Evolutionary conservation across 2,113 vertebrate species (phyloP).

Genomic region (Tautogolabrus adspersus): DNA sequence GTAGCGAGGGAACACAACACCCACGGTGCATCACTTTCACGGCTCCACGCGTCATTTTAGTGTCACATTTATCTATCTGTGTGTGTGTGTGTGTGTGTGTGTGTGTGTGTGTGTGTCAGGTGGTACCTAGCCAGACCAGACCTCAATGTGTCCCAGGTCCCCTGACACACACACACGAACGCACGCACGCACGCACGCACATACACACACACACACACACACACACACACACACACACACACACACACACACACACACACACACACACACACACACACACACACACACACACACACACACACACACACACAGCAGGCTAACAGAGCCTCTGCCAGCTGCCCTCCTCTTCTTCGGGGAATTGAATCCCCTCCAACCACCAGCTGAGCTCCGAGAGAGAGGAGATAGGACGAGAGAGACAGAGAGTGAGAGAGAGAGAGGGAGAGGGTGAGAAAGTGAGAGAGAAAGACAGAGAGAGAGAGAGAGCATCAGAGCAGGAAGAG

Average conservation of each 20-base stretch:
- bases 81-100: slow-evolving; percentile 30
- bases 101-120: slow-evolving; percentile 57
- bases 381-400: slow-evolving; percentile 66
- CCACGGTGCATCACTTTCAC: slow-evolving; percentile 64
- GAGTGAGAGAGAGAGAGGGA: background rate
- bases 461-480: slow-evolving; percentile 8
- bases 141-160: slow-evolving; percentile 39
- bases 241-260: slow-evolving; percentile 55
- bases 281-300: too few species aligned
- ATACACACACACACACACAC: slow-evolving; percentile 32
- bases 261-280: slow-evolving; percentile 49
- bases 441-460: background rate
- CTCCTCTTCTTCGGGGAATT: slow-evolving; percentile 68
- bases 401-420: background rate
- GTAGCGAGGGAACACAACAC: slow-evolving; percentile 53
- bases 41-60: slow-evolving; percentile 73
- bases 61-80: slow-evolving; percentile 76
- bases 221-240: too few species aligned
- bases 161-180: slow-evolving; percentile 62
- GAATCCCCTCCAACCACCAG: slow-evolving; percentile 66
- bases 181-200: slow-evolving; percentile 65
- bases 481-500: slow-evolving; percentile 44
- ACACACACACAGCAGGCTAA: background rate
- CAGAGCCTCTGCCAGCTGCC: slow-evolving; percentile 75
- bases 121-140: slow-evolving; percentile 56